Base-by-base conservation (phyloP, 2,888 invertebrate species). In the Parelbella ahira region DNA sequence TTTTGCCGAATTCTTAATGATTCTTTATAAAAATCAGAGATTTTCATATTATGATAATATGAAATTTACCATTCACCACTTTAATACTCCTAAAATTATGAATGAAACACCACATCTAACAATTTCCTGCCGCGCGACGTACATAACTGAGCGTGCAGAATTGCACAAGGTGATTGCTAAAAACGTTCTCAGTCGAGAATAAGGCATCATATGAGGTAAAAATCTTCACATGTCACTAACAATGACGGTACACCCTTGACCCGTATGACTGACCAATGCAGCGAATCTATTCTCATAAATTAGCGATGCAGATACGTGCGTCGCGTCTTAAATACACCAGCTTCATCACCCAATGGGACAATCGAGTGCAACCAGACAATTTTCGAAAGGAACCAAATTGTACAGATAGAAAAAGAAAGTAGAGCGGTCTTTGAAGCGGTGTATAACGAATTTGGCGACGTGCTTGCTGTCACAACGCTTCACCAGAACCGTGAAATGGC, bases 301-400 rank as follows among this genome's bases (percentile, higher is more conserved):
- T 58, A 59, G 56, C 54, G 58, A 60, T 56, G 56, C 53, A 47
- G 50, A 58, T 58, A 65, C 60, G 61, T 54, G 50, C 60, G 54
- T 41, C 24, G 9, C 37, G 20, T 27, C 28, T 47, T 57, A 27
- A 34, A 42, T 36, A 28, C 24, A 32, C 50, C 34, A 4, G 18
- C 12, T 12, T 8, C 4, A 20, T 3, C 34, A 42, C 42, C 54
- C 38, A 45, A 44, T 32, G 54, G 56, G 58, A 63, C 62, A 59
- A 56, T 60, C 56, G 56, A 60, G 58, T 46, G 60, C 59, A 66
- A 63, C 63, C 55, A 51, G 37, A 39, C 45, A 39, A 34, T 49
- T 50, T 48, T 44, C 32, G 45, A 51, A 56, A 56, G 45, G 23
- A 49, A 49, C 47, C 46, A 29, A 29, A 27, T 4, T 23, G 2